Evolutionary conservation across 2,888 invertebrate genomes (phyloP), one percentile per base, ranked within the genome.

Genomic region (Ennomos fuscantarius): DNA sequence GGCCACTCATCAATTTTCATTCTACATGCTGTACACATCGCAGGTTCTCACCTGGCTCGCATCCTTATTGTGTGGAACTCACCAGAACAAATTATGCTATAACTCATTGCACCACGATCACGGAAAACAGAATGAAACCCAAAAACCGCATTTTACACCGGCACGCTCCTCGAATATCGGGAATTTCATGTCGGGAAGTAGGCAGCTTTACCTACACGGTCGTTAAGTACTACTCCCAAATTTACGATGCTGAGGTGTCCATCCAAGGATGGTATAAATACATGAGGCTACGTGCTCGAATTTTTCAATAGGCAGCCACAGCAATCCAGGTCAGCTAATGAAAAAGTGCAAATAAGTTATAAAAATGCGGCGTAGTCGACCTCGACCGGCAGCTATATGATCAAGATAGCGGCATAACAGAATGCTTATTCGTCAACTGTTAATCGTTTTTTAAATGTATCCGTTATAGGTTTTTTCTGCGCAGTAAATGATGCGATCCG

Each of bases 401-500:
- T 39, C 45, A 31, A 32, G 40, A 36, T 48, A 44, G 10, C 60
- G 31, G 49, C 43, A 40, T 57, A 63, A 65, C 65, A 61, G 54
- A 67, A 69, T 52, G 54, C 65, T 65, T 60, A 65, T 55, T 64
- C 56, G 58, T 62, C 65, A 66, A 70, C 62, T 76, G 73, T 72
- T 73, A 75, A 77, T 74, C 70, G 71, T 71, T 62, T 76, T 78
- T 78, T 72, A 78, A 79, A 79, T 76, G 74, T 75, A 70, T 64
- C 66, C 70, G 73, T 74, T 80, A 78, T 79, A 80, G 79, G 78
- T 79, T 84, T 78, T 82, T 76, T 50, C 53, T 70, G 68, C 64
- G 62, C 69, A 66, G 76, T 78, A 81, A 85, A 85, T 78, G 84
- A 83, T 81, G 81, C 77, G 82, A 81, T 78, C 74, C 79, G 70